Conservation (phyloP, 2,797 vertebrate species). For the Delichon dasypus region DNA sequence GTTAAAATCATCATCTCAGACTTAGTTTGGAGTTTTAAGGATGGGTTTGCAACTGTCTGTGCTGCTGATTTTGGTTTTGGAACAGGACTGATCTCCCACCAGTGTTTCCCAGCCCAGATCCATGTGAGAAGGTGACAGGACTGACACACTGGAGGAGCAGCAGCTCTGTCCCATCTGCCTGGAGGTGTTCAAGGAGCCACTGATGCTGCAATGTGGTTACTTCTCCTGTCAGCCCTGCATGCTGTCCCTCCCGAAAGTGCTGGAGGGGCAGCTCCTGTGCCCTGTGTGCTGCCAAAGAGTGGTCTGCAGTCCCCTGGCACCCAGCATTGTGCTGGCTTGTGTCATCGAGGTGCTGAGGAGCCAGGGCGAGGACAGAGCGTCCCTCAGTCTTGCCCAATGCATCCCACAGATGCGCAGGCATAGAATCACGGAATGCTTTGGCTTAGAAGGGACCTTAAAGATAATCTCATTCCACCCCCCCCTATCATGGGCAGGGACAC, state of each 20-base stretch:
- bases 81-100: background rate
- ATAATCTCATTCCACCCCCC: background rate
- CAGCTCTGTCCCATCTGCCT: constrained; percentile 81
- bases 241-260: constrained; percentile 70
- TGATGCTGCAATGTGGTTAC: constrained; percentile 82
- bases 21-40: background rate
- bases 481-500: background rate
- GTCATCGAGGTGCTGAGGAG: constrained; percentile 78
- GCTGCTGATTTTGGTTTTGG: background rate
- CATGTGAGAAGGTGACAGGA: background rate
- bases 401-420: constrained; percentile 5
- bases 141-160: constrained; percentile 76
- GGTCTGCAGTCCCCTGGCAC: constrained; percentile 75
- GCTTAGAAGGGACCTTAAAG: background rate
- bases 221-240: constrained; percentile 80
- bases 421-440: background rate
- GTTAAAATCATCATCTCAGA: background rate
- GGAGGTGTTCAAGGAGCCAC: constrained; percentile 81
- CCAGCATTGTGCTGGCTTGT: constrained; percentile 78
- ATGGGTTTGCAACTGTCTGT: background rate
- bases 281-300: constrained; percentile 64
- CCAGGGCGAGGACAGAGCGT: constrained; percentile 47
- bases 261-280: constrained; percentile 75
- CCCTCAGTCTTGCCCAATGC: constrained; percentile 61
- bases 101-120: background rate